These are phyloP conservation scores for Ailurus styani DNA, from an alignment of 2,113 vertebrate species.

Conservation along the genomic window DNA sequence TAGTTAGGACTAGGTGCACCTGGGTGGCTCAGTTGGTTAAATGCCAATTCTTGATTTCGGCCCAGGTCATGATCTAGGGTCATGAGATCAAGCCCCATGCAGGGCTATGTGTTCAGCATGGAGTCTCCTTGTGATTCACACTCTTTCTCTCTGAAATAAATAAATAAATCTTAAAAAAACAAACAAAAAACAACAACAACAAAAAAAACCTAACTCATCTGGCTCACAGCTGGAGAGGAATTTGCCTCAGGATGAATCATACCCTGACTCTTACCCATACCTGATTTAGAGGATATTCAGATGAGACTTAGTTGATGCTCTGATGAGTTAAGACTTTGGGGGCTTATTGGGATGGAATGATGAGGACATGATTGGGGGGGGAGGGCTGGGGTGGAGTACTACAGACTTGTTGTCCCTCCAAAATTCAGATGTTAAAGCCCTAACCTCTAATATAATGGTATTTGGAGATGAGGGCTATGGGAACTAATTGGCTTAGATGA, in stretches of 20 bases:
- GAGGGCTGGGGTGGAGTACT: not conserved
- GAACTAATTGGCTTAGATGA: not conserved
- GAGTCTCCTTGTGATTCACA: not conserved
- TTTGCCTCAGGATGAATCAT: not conserved
- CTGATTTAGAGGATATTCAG: not conserved
- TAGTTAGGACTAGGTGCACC: not conserved
- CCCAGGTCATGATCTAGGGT: not conserved
- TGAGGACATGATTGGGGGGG: not conserved
- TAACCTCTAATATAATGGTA: not conserved
- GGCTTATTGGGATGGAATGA: not conserved
- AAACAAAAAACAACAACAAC: too few relatives aligned
- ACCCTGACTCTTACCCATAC: not conserved
- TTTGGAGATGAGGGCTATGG: not conserved
- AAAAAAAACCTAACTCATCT: not conserved
- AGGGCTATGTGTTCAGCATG: not conserved
- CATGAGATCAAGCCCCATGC: not conserved
- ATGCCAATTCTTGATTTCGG: not conserved
- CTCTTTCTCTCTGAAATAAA: not conserved
- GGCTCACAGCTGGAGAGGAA: not conserved
- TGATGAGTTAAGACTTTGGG: not conserved
- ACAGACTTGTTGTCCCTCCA: not conserved
- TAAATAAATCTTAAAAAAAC: not conserved
- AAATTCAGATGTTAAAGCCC: not conserved
- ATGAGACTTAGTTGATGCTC: not conserved
- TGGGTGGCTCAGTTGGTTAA: not conserved